Evolutionary conservation across 2,113 vertebrate genomes (phyloP), one percentile per base, ranked within the genome.

Genomic region (Solea senegalensis): DNA sequence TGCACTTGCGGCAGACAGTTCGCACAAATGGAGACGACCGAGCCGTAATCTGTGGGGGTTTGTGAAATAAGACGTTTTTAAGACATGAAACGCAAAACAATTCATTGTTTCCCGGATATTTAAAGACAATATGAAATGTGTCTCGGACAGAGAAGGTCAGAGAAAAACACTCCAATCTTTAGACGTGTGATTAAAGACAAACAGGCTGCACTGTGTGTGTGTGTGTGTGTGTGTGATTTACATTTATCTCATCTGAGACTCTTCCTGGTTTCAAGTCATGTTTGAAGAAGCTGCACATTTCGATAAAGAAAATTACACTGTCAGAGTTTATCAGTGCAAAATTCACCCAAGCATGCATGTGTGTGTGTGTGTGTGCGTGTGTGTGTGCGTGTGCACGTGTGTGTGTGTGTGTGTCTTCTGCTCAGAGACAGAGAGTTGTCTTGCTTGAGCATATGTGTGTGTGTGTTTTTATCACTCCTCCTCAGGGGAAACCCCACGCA

Each of bases 401-500:
- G 15, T 9, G 40, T 11, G 40, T 69, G 61, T 41, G 49, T 49
- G 65, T 48, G 15, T 75, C 14, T 55, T 34, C 34, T 34, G 34
- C 34, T 34, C 44, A 7, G 5, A 46, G 9, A 46, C 44, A 46
- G 5, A 46, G 44, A 9, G 9, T 46, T 12, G 13, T 46, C 44
- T 46, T 46, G 4, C 44, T 46, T 9, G 43, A 46, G 44, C 44
- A 46, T 61, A 50, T 71, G 44, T 64, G 43, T 69, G 60, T 81
- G 67, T 67, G 67, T 79, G 66, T 62, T 62, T 82, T 70, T 52
- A 72, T 59, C 41, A 34, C 34, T 34, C 65, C 64, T 76, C 75
- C 86, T 83, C 76, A 7, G 8, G 69, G 72, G 84, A 85, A 76
- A 88, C 82, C 82, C 86, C 82, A 87, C 84, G 67, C 86, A 84